Evolutionary conservation across 2,113 vertebrate species (phyloP), one percentile per base, ranked within the genome.

Genomic region (Lepus americanus): DNA sequence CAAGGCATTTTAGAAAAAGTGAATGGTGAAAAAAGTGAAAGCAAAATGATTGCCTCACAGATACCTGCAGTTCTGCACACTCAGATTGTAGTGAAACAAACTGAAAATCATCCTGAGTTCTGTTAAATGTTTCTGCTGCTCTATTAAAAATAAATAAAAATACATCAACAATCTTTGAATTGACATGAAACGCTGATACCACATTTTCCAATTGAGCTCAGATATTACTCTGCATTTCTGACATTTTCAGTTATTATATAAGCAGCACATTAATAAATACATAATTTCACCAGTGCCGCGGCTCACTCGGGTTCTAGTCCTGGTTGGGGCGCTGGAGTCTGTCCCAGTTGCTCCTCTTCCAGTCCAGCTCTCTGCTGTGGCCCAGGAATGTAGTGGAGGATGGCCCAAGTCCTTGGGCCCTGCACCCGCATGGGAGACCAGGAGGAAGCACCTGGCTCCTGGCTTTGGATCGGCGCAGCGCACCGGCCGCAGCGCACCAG

Each of bases 161-260:
- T 0, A 5, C 92, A 88, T 89, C 44, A 74, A 77, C 70, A 93
- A 51, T 96, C 84, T 22, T 88, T 72, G 3, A 76, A 22, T 78
- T 12, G 33, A 33, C 83, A 82, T 64, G 72, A 22, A 73, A 93
- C 19, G 88, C 67, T 96, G 78, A 94, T 92, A 94, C 79, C 96
- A 31, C 22, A 16, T 92, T 10, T 61, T 87, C 80, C 63, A 79
- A 11, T 29, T 97, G 85, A 92, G 77, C 83, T 85, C 70, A 93
- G 85, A 63, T 86, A 81, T 25, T 67, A 70, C 9, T 74, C 36
- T 87, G 1, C 29, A 70, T 33, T 96, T 78, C 53, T 87, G 72
- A 97, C 23, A 3, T 74, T 36, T 96, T 93, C 70, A 74, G 36
- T 90, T 96, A 11, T 11, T 61, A 55, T 79, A 20, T 61, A 87